phyloP scores from a whole-genome alignment of 1,140 invertebrate species.

The Atta texana region DNA sequence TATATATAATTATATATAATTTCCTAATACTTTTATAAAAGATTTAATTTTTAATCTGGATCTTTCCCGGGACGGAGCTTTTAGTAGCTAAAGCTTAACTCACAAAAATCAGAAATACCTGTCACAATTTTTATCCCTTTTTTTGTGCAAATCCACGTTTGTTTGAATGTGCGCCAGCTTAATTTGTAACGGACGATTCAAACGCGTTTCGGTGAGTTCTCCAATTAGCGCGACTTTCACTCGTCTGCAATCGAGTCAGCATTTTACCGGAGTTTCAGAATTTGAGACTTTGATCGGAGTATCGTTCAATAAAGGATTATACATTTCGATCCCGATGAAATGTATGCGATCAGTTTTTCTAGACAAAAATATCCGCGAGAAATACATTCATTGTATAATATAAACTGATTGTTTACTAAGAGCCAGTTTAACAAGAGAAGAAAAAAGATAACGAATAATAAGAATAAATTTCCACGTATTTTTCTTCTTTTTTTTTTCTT shows the following conservation, averaged over 20 bases:
- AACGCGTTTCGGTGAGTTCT: conserved; percentile 41
- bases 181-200: conserved; percentile 54
- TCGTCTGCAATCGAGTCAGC: conserved; percentile 24
- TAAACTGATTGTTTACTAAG: not conserved
- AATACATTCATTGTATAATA: not conserved
- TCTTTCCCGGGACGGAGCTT: not conserved
- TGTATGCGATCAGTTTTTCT: not conserved
- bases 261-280: conserved; percentile 38
- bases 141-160: conserved; percentile 37
- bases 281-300: conserved; percentile 34
- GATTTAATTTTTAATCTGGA: conserved; percentile 25
- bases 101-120: conserved; percentile 47
- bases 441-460: not conserved
- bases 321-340: not conserved
- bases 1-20: no score
- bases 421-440: not conserved
- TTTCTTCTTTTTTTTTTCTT: not conserved
- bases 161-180: conserved; percentile 46
- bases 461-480: not conserved
- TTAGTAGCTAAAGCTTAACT: conserved; percentile 1
- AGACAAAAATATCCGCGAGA: not conserved
- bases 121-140: conserved; percentile 11
- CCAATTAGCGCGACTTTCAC: conserved; percentile 51
- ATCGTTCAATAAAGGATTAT: conserved; percentile 34
- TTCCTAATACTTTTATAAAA: not conserved